phyloP scores from a whole-genome alignment of 1,140 invertebrate genomes.

The Whitmania pigra region DNA sequence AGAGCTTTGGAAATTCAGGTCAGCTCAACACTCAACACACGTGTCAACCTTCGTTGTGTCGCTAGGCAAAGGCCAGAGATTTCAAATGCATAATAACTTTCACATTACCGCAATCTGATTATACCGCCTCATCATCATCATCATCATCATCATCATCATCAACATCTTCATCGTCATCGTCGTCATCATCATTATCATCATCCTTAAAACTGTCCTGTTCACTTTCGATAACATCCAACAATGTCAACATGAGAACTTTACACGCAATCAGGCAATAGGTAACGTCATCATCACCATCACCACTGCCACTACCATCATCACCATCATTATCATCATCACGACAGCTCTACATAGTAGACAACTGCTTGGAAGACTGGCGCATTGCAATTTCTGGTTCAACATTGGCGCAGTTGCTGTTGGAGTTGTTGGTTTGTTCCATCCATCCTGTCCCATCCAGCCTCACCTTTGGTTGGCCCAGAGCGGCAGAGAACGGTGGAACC shows the following conservation, averaged over 20 bases:
- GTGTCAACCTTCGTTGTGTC: too few species aligned
- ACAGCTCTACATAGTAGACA: conserved; percentile 97
- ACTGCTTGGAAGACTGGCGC: conserved; percentile 98
- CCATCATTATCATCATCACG: conserved; percentile 16
- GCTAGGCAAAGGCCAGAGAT: too few species aligned
- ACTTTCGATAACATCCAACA: not conserved
- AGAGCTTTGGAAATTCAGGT: conserved; percentile 32
- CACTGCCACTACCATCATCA: conserved; percentile 10
- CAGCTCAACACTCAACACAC: not conserved
- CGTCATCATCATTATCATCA: conserved; percentile 16
- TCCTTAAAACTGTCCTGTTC: not conserved
- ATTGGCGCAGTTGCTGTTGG: conserved; percentile 78
- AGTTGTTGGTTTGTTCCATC: conserved; percentile 84
- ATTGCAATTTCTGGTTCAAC: conserved; percentile 97
- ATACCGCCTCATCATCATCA: not conserved
- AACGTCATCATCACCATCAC: conserved; percentile 16
- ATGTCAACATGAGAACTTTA: too few species aligned
- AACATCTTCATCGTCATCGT: conserved; percentile 13
- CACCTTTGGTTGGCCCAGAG: conserved; percentile 71
- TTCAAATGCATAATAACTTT: too few species aligned
- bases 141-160: not conserved
- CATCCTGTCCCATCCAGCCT: conserved; percentile 94
- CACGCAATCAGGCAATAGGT: not conserved
- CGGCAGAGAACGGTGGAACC: conserved; percentile 59
- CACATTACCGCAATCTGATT: too few species aligned